Base-by-base conservation (phyloP, 2,797 vertebrate genomes). In the Muscicapa striata region DNA sequence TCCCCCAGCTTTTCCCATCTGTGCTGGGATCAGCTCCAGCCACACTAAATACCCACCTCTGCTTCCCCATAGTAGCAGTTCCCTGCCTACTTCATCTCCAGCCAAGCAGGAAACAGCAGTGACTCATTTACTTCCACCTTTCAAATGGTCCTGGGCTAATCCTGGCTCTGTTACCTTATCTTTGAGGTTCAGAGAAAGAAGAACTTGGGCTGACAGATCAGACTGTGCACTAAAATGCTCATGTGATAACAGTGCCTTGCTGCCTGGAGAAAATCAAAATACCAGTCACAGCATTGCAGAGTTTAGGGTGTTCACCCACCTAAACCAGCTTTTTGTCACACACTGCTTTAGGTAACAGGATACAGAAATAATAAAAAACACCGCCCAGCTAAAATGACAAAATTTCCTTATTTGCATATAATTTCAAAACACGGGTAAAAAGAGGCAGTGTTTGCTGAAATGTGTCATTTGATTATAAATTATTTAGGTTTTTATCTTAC, bases 11-110 rank as follows among this genome's bases (percentile, higher is more conserved):
- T 34, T 73, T 87, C 72, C 89, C 68, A 72, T 84, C 61, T 82
- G 78, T 87, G 62, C 70, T 92, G 93, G 86, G 81, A 96, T 54
- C 86, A 87, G 90, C 90, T 95, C 86, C 90, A 94, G 86, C 17
- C 81, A 73, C 80, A 36, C 68, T 41, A 59, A 84, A 91, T 78
- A 90, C 30, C 87, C 73, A 30, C 51, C 87, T 67, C 89, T 54
- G 11, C 75, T 68, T 76, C 86, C 81, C 11, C 4, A 23, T 29
- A 83, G 90, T 76, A 92, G 77, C 84, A 76, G 83, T 2, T 87
- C 90, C 67, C 67, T 34, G 73, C 48, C 77, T 63, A 82, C 26
- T 90, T 93, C 90, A 92, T 68, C 93, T 38, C 2, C 61, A 82
- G 92, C 52, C 80, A 82, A 79, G 77, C 63, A 85, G 89, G 79